Conservation (phyloP, 2,797 vertebrate species). For the Sebastes nivosus region DNA sequence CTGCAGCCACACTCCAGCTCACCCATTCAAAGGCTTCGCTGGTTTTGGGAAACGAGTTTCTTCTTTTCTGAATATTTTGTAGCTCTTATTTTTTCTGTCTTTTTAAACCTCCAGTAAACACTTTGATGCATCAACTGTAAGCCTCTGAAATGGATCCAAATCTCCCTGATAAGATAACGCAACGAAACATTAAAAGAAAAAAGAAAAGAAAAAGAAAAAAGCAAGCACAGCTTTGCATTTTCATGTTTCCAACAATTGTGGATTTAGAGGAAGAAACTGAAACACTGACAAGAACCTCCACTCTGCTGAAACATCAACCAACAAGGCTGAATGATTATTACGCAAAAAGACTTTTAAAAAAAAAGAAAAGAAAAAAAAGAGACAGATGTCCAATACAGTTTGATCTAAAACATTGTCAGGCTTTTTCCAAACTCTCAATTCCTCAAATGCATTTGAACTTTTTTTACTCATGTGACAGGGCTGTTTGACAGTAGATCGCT, state of each 20-base stretch:
- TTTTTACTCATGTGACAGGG: neutral
- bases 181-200: constrained; percentile 8
- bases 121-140: constrained; percentile 44
- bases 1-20: constrained; percentile 25
- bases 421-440: neutral
- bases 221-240: constrained; percentile 37
- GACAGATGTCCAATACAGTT: neutral
- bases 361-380: neutral
- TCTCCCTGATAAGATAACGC: constrained; percentile 61
- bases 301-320: constrained; percentile 4
- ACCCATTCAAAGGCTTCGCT: constrained; percentile 32
- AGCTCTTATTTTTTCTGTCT: neutral
- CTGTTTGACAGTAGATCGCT: neutral
- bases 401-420: neutral
- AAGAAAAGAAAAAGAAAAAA: neutral
- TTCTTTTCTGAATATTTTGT: constrained; percentile 5
- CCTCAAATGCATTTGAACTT: neutral
- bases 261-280: constrained; percentile 39
- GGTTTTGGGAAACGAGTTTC: constrained; percentile 32
- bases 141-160: constrained; percentile 54
- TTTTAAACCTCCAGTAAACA: constrained; percentile 47
- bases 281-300: constrained; percentile 45
- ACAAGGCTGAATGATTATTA: neutral
- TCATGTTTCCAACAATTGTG: constrained; percentile 10
- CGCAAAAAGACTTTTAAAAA: neutral